A percentile compares a stretch with the other conserved stretches of the same genome.
Evolutionary conservation across 2,113 vertebrate genomes (phyloP).

Genomic region (Cyanocitta stelleri): DNA sequence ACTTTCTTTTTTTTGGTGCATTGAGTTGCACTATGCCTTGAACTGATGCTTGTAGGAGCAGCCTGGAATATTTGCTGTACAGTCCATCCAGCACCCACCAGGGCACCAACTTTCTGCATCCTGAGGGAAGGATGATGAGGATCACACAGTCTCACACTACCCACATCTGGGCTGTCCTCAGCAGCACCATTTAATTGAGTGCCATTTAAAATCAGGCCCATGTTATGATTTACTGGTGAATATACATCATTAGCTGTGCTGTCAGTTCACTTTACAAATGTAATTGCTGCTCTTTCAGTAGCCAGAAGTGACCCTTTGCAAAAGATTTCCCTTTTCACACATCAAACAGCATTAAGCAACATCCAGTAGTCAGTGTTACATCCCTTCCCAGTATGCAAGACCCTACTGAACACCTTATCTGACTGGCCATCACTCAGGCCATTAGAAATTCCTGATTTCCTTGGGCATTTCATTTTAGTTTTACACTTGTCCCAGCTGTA

Average conservation of each 20-base stretch:
- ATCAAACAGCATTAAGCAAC: background rate
- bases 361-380: background rate
- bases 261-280: background rate
- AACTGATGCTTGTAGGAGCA: background rate
- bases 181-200: background rate
- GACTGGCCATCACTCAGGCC: background rate
- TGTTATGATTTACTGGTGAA: background rate
- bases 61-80: background rate
- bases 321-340: background rate
- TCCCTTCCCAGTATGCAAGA: background rate
- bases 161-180: background rate
- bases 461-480: background rate
- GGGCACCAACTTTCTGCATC: background rate
- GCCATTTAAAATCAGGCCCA: background rate
- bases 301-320: background rate
- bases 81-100: background rate
- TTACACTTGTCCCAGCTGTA: background rate
- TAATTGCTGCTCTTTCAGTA: background rate
- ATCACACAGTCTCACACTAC: background rate
- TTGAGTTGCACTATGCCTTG: background rate
- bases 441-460: background rate
- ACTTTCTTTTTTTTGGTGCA: background rate
- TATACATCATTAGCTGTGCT: background rate
- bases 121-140: background rate
- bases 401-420: background rate